Evolutionary conservation across 2,797 vertebrate genomes (phyloP), one percentile per base, ranked within the genome.

Genomic region (Staurois parvus): DNA sequence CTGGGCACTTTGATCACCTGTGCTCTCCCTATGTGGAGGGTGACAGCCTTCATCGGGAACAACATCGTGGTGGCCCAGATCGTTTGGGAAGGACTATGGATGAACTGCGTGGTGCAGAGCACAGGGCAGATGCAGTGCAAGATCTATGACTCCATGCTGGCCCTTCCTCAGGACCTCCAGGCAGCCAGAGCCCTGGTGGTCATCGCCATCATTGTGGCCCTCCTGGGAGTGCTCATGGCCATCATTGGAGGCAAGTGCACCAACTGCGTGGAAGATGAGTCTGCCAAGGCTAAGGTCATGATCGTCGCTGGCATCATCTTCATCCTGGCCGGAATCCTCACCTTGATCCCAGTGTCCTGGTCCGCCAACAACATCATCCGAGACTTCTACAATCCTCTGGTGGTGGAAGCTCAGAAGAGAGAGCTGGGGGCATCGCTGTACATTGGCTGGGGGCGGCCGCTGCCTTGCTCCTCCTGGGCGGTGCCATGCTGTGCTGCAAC

Each of bases 51-150:
- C 42, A 84, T 98, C 0, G 97, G 97, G 9, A 94, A 94, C 26
- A 98, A 97, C 94, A 99, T 99, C 2, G 94, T 99, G 84, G 95
- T 95, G 0, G 96, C 97, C 0, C 97, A 98, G 91, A 94, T 95
- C 79, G 94, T 96, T 90, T 98, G 97, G 97, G 97, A 99, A 75
- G 98, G 98, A 37, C 89, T 99, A 88, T 99, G 98, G 98, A 98
- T 98, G 97, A 95, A 37, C 91, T 99, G 98, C 0, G 96, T 98
- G 91, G 96, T 98, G 72, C 98, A 98, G 93, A 98, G 97, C 93
- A 98, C 97, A 0, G 98, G 98, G 6, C 97, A 99, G 92, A 97
- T 99, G 95, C 97, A 98, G 88, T 99, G 97, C 85, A 97, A 96
- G 88, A 90, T 98, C 52, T 96, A 98, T 10, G 96, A 98, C 93